These are phyloP conservation scores for Acanthococcus lagerstroemiae DNA, from an alignment of 2,888 invertebrate genomes.

Conservation along the genomic window DNA sequence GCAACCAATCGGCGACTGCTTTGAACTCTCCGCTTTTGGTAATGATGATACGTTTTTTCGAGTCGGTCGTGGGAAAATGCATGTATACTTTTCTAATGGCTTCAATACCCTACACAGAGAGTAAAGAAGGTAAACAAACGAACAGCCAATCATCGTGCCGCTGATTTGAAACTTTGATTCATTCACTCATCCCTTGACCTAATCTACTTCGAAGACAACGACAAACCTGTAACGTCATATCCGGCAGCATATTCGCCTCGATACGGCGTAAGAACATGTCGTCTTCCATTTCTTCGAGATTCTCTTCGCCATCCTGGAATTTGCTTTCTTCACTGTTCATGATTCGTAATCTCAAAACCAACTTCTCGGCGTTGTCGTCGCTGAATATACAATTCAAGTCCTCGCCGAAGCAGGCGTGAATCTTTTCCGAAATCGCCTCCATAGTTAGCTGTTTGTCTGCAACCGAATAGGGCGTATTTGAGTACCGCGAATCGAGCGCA, in stretches of 20 bases:
- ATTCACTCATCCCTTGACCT: neutral
- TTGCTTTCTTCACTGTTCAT: slow-evolving; percentile 96
- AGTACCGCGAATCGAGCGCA: neutral
- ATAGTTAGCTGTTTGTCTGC: slow-evolving; percentile 94
- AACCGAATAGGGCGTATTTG: neutral
- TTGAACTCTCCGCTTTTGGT: slow-evolving; percentile 98
- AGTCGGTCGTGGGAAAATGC: slow-evolving; percentile 96
- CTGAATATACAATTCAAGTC: slow-evolving; percentile 99
- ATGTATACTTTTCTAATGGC: slow-evolving; percentile 97
- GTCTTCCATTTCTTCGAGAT: slow-evolving; percentile 98
- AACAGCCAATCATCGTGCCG: neutral
- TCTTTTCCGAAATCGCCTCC: too few relatives aligned
- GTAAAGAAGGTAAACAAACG: slow-evolving; percentile 1
- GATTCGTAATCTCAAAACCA: slow-evolving; percentile 99
- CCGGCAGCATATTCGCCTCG: slow-evolving; percentile 95
- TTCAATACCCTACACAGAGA: slow-evolving; percentile 64
- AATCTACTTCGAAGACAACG: slow-evolving; percentile 73
- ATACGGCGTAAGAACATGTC: slow-evolving; percentile 93
- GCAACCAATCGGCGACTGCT: slow-evolving; percentile 94
- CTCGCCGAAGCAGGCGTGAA: too few relatives aligned
- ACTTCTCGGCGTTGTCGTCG: too few relatives aligned
- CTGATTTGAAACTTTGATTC: too few relatives aligned
- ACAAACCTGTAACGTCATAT: slow-evolving; percentile 99
- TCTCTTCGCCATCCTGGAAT: slow-evolving; percentile 68
- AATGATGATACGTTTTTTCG: slow-evolving; percentile 93